Base-by-base conservation (phyloP, 1,140 invertebrate genomes). In the Cydia splendana region DNA sequence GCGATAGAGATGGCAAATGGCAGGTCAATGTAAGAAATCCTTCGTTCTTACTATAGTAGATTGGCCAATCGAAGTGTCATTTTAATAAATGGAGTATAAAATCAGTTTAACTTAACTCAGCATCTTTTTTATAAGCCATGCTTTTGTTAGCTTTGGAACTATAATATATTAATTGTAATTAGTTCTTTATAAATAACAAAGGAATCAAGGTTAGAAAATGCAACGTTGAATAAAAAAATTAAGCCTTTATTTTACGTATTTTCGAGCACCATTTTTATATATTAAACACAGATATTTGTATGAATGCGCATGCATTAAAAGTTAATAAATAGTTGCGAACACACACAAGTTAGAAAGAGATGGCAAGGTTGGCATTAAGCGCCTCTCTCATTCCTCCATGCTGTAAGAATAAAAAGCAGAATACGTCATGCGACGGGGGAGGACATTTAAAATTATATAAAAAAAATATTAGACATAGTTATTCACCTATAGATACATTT, bases 351-450 rank as follows among this genome's bases (percentile, higher is more conserved):
- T 79, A 83, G 77, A 78, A 62, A 81, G 75, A 57, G 71, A 69
- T 38, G 80, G 82, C 80, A 80, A 84, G 82, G 76, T 24, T 78
- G 74, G 82, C 82, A 74, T 77, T 87, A 89, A 79, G 86, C 85
- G 85, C 85, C 85, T 81, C 78, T 84, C 73, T 89, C 89, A 90
- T 90, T 85, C 87, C 84, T 87, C 88, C 89, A 89, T 91, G 89
- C 90, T 92, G 90, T 76, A 92, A 91, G 81, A 86, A 78, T 62
- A 87, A 89, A 83, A 89, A 86, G 85, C 86, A 76, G 81, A 73
- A 75, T 24, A 71, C 62, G 62, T 69, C 65, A 75, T 62, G 76
- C 77, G 34, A 78, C 12, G 76, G 20, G 20, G 53, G 28, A 65
- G 13, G 9, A 75, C 34, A 12, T 65, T 75, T 38, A 28, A 28